A percentile compares a stretch with the other conserved stretches of the same genome.
phyloP scores from a whole-genome alignment of 2,113 vertebrate species.

The Chaetodon auriga region DNA sequence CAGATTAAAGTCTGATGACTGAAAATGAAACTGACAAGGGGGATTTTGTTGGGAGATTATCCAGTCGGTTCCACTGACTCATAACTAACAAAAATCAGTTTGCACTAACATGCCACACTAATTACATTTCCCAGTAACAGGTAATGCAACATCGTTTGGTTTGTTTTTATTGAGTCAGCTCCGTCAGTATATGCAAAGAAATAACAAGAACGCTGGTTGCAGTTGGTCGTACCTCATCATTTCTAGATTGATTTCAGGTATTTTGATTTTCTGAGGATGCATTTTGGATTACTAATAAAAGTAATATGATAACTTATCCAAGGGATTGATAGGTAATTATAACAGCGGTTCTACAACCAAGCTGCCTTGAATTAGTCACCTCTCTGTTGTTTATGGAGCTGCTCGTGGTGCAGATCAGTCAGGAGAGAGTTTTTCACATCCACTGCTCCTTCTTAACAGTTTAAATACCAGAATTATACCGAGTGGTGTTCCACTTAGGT shows the following conservation, averaged over 20 bases:
- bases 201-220: background rate
- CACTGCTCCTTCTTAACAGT: background rate
- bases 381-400: conserved; percentile 10
- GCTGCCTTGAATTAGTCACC: background rate
- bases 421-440: background rate
- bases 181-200: background rate
- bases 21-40: conserved; percentile 25
- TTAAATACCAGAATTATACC: conserved; percentile 1
- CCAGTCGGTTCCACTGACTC: conserved; percentile 23
- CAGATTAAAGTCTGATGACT: conserved; percentile 55
- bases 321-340: too few relatives aligned
- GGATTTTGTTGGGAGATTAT: conserved; percentile 18
- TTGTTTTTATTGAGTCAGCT: background rate
- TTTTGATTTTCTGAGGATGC: too few relatives aligned
- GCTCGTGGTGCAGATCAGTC: background rate
- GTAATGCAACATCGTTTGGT: background rate
- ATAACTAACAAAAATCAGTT: conserved; percentile 16
- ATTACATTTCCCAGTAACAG: background rate
- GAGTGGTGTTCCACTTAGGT: conserved; percentile 27
- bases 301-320: too few relatives aligned
- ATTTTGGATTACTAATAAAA: too few relatives aligned
- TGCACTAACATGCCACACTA: background rate
- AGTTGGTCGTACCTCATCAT: background rate
- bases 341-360: too few relatives aligned
- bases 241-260: background rate